phyloP scores from a whole-genome alignment of 2,113 vertebrate genomes.

The Sus scrofa region DNA sequence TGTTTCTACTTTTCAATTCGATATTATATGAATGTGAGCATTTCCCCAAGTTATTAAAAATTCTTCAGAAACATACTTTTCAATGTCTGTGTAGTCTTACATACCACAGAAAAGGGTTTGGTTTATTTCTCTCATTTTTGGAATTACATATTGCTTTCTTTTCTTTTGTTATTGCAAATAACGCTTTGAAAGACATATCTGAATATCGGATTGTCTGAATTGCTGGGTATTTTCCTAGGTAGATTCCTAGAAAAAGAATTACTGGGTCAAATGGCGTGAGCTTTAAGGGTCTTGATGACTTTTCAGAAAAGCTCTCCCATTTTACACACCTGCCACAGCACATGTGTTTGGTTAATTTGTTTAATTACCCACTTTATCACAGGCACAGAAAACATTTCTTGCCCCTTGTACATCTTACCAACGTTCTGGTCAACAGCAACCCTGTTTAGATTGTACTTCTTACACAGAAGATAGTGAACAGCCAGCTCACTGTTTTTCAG shows the following conservation, averaged over 20 bases:
- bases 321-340: not conserved
- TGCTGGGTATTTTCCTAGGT: slow-evolving; percentile 42
- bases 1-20: slow-evolving; percentile 43
- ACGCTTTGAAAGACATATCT: not conserved
- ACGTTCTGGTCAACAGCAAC: not conserved
- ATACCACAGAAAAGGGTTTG: not conserved
- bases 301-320: not conserved
- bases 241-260: slow-evolving; percentile 2
- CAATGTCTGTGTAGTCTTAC: not conserved
- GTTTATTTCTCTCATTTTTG: slow-evolving; percentile 30
- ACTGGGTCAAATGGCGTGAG: not conserved
- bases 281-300: not conserved
- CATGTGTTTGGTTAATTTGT: not conserved
- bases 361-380: not conserved
- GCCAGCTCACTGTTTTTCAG: not conserved
- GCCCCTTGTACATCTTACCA: not conserved
- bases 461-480: not conserved
- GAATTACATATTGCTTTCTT: not conserved
- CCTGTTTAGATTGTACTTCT: not conserved
- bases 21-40: not conserved
- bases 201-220: not conserved
- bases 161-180: not conserved
- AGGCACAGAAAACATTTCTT: not conserved
- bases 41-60: slow-evolving; percentile 28
- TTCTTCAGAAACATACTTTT: slow-evolving; percentile 14